Base-by-base conservation (phyloP, 2,888 invertebrate species). In the Dyspetes luteomarginatus region DNA sequence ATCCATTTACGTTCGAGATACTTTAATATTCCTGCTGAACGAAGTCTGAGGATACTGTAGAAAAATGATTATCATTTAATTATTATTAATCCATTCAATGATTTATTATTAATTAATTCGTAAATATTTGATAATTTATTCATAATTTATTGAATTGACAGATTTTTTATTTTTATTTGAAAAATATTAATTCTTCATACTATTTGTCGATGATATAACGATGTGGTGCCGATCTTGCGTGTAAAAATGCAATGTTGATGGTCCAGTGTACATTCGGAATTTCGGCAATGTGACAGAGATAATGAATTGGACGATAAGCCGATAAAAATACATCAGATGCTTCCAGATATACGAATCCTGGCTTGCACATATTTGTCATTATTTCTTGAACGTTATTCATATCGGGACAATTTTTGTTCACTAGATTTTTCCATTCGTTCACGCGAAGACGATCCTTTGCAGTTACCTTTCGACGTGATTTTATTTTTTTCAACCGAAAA, bases 1-100 rank as follows among this genome's bases (percentile, higher is more conserved):
- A 92, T 87, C 92, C 92, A 93, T 79, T 91, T 91, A 7, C 86
- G 83, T 83, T 92, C 91, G 9, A 93, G 85, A 79, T 92, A 88
- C 15, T 89, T 85, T n/a, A 92, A 73, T 41, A 93, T 89, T 2
- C 93, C 93, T 1, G 89, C 85, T 22, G 90, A 90, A 68, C 86
- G 89, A 30, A 93, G 85, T 71, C 87, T 89, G 72, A 90, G 83
- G 64, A 92, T 82, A 62, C 93, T 93, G 80, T n/a, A n/a, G n/a
- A n/a, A n/a, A n/a, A n/a, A n/a, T n/a, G n/a, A n/a, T n/a, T n/a
- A n/a, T n/a, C n/a, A n/a, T n/a, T n/a, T n/a, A n/a, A n/a, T n/a
- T n/a, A n/a, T n/a, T n/a, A n/a, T n/a, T n/a, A n/a, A n/a, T n/a
- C n/a, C n/a, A n/a, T n/a, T n/a, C n/a, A n/a, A n/a, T n/a, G n/a